Percentiles rank a stretch among this genome's conserved stretches.
Conservation (phyloP, 2,888 invertebrate species). For the Bellardia bayeri region DNA sequence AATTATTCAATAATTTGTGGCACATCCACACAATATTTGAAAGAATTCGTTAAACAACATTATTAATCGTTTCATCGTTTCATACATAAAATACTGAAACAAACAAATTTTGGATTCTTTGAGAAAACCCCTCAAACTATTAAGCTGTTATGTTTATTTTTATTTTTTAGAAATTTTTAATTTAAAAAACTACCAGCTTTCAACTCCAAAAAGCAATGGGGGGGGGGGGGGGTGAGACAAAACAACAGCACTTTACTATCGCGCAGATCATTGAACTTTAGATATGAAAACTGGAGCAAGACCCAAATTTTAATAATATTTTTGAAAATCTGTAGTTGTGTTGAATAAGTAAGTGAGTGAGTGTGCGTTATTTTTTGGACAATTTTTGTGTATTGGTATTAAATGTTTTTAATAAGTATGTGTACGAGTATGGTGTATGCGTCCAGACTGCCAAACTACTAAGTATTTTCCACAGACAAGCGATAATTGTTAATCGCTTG, state of each 20-base stretch:
- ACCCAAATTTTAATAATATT: constrained; percentile 78
- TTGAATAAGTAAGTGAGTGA: neutral
- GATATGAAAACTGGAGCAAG: constrained; percentile 82
- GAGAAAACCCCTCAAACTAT: neutral
- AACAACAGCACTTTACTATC: constrained; percentile 46
- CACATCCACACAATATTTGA: neutral
- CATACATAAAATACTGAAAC: neutral
- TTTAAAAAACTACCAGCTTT: neutral
- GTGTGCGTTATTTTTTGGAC: constrained; percentile 14
- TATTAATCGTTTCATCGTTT: too few relatives aligned
- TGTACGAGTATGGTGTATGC: neutral
- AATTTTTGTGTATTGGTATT: constrained; percentile 5
- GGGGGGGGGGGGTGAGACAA: constrained; percentile 3
- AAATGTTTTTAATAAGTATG: constrained; percentile 25
- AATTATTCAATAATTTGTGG: neutral
- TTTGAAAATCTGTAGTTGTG: constrained; percentile 34
- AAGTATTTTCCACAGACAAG: neutral
- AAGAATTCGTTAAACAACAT: too few relatives aligned
- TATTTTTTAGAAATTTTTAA: neutral
- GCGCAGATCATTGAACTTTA: constrained; percentile 80
- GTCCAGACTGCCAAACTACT: constrained; percentile 32
- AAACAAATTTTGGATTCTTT: neutral
- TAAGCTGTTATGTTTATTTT: neutral
- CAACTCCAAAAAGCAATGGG: neutral
- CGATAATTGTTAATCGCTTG: neutral